Conservation (phyloP, 2,797 vertebrate genomes). For the Epinephelus malabaricus region DNA sequence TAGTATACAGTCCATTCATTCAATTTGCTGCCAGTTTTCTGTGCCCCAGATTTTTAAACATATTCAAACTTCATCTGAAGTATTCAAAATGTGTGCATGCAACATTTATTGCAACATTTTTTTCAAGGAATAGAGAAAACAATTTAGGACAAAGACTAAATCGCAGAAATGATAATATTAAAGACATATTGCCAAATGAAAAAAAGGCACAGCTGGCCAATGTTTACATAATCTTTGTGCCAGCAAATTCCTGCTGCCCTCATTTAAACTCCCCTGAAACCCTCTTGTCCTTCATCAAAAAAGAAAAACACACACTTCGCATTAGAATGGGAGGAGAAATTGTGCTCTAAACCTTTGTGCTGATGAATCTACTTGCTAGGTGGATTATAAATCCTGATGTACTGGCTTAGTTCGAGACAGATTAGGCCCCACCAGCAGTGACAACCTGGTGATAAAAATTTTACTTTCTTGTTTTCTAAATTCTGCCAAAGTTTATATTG, state of each 20-base stretch:
- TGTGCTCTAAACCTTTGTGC: constrained; percentile 74
- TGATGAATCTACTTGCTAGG: constrained; percentile 76
- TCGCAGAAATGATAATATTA: constrained; percentile 36
- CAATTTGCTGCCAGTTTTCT: not conserved
- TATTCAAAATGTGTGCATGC: not conserved
- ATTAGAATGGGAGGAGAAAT: constrained; percentile 55
- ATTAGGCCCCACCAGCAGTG: constrained; percentile 66
- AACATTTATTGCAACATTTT: constrained; percentile 4
- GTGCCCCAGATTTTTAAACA: not conserved
- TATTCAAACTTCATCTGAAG: not conserved
- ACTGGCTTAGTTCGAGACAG: constrained; percentile 72
- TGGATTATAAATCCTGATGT: constrained; percentile 82
- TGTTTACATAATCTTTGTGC: constrained; percentile 46
- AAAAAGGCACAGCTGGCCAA: constrained; percentile 38
- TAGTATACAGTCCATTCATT: not conserved
- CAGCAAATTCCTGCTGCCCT: constrained; percentile 43
- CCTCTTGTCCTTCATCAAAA: constrained; percentile 47
- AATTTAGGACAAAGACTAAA: not conserved
- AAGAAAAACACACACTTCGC: constrained; percentile 29
- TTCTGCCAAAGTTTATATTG: not conserved
- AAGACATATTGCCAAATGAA: constrained; percentile 46
- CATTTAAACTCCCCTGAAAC: constrained; percentile 50
- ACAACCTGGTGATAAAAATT: constrained; percentile 52
- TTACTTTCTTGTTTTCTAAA: constrained; percentile 10
- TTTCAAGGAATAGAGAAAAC: constrained; percentile 10